Base-by-base conservation (phyloP, 2,888 invertebrate genomes). In the Lasioglossum morio region DNA sequence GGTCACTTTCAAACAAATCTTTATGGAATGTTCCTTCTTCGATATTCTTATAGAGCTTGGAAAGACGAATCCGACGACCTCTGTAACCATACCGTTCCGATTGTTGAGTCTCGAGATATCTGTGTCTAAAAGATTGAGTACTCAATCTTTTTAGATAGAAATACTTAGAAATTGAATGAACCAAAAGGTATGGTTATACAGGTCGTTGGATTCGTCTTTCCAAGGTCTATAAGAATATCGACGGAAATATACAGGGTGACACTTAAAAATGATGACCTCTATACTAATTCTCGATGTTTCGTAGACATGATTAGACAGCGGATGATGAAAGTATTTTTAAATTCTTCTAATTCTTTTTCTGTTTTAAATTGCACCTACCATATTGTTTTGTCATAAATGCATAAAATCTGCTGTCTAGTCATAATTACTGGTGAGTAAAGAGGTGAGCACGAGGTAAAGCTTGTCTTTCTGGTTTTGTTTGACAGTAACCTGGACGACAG, bases 401-500 rank as follows among this genome's bases (percentile, higher is more conserved):
- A 43, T 43, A 14, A 43, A 43, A 43, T 43, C 43, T 4, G 43
- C 4, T 43, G 43, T 43, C 43, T 14, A 14, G 5, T 46, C 1
- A 12, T n/a, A n/a, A 57, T n/a, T n/a, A 57, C 12, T n/a, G 57
- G n/a, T n/a, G 12, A n/a, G n/a, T n/a, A n/a, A 57, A 57, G 57
- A 12, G 57, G n/a, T n/a, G 12, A 4, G 57, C n/a, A 4, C 4
- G 57, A n/a, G n/a, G n/a, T 57, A 57, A 57, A 23, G 57, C 12
- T 63, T 63, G 16, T 30, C 16, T 84, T 60, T 27, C n/a, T 69
- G 75, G 46, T 74, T 81, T 78, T 72, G 0, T 86, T 89, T 88
- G 72, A 70, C 90, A 92, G 92, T 63, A 78, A 89, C 72, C 83
- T 81, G 76, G 70, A 84, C 76, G 85, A 91, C 69, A 86, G 80